Base-by-base conservation (phyloP, 2,797 vertebrate genomes). In the Acridotheres tristis region DNA sequence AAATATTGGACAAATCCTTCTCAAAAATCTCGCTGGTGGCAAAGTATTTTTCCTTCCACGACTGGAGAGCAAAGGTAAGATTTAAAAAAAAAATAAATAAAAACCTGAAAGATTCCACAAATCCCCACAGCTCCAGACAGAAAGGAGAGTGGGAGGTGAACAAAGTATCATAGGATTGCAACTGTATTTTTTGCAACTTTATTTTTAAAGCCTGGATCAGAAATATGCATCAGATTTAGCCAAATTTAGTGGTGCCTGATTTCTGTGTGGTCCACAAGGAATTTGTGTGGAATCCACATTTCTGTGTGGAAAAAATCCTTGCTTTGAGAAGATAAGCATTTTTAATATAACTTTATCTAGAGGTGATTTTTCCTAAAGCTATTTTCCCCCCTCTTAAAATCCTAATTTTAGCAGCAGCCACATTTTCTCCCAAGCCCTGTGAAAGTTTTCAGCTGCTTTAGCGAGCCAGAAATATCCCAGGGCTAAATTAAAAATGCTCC, bases 301-400 rank as follows among this genome's bases (percentile, higher is more conserved):
- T 29, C 14, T 1, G 2, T 2, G 30, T 26, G 16, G 22, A 59
- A 59, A 36, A 66, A 53, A 32, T 47, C 36, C 32, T 51, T 32
- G 10, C 48, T 67, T 74, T 59, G 13, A 32, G 17, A 45, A 55
- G 22, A 22, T 0, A 51, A 73, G 13, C 9, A 3, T 30, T 59
- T 50, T 26, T 4, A 38, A 9, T 20, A 4, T 3, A 3, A 18
- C 29, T 3, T 3, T 15, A 22, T 18, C 10, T 18, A 4, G 0
- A 40, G 26, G 10, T 36, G 43, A 51, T 43, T 88, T 75, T 61
- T 29, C 38, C 65, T 42, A 6, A 45, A 32, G 34, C 11, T 25
- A 1, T 12, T 91, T 68, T 12, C 23, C n/a, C 5, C 23, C n/a
- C 5, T 19, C 85, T 1, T 26, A 50, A 90, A 91, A 82, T 8